Conservation (phyloP, 2,797 vertebrate genomes). For the Xenopus petersii region DNA sequence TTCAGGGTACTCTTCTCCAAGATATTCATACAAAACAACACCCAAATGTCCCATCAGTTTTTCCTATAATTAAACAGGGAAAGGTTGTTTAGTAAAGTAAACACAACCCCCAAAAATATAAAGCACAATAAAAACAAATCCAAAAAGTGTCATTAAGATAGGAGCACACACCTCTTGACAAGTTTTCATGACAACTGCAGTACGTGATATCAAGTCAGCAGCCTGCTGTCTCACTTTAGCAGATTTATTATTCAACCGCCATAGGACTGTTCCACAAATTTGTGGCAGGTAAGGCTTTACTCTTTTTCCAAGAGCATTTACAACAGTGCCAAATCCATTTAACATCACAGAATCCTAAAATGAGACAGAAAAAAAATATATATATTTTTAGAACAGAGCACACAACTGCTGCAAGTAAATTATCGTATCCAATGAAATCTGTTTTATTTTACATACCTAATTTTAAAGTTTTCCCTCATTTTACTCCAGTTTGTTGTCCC, state of each 20-base stretch:
- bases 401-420: no score
- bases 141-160: no score
- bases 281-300: slow-evolving; percentile 98
- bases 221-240: slow-evolving; percentile 98
- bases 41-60: slow-evolving; percentile 99
- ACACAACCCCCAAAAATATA: neutral
- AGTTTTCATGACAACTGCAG: slow-evolving; percentile 98
- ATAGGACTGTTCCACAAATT: slow-evolving; percentile 97
- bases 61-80: slow-evolving; percentile 70
- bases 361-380: neutral
- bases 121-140: neutral
- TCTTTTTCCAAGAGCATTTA: slow-evolving; percentile 95
- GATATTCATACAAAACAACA: slow-evolving; percentile 96
- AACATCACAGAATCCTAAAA: slow-evolving; percentile 97
- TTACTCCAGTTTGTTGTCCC: no score
- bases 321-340: slow-evolving; percentile 97
- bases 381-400: no score
- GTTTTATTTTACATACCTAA: no score
- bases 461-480: no score
- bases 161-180: slow-evolving; percentile 86
- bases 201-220: slow-evolving; percentile 95
- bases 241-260: slow-evolving; percentile 98
- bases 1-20: slow-evolving; percentile 98
- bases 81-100: no score
- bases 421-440: no score